These are phyloP conservation scores for Tenrec ecaudatus DNA, from an alignment of 2,113 vertebrate species.

Conservation along the genomic window DNA sequence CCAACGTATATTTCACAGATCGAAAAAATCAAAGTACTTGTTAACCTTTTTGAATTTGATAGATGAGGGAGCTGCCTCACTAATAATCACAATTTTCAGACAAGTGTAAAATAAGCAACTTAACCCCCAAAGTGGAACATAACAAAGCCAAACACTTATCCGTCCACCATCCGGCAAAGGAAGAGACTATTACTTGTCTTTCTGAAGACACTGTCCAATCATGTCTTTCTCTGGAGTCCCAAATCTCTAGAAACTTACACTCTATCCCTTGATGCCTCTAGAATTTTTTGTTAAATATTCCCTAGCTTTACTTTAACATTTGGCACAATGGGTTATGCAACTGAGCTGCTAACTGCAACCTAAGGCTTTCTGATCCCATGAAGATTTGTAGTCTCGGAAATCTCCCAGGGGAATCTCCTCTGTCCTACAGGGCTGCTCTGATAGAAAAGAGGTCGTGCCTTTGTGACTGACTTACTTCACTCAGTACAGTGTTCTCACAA, in stretches of 20 bases:
- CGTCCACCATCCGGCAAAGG: neutral
- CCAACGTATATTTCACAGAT: conserved; percentile 20
- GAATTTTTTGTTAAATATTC: conserved; percentile 32
- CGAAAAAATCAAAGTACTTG: conserved; percentile 60
- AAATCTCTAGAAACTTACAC: no score
- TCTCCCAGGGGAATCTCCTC: neutral
- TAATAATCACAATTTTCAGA: conserved; percentile 42
- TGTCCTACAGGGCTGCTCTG: neutral
- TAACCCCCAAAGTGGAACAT: no score
- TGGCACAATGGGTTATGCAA: no score
- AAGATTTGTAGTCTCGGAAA: no score
- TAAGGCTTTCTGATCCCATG: no score
- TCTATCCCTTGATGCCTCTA: neutral
- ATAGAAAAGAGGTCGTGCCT: neutral
- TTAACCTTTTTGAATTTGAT: neutral
- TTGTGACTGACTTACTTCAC: neutral
- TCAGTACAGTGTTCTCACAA: neutral
- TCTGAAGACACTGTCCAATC: neutral
- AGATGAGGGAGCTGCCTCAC: neutral
- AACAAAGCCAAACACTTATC: neutral
- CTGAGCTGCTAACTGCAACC: no score
- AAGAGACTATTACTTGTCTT: neutral
- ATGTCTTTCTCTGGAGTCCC: neutral
- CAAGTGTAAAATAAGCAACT: neutral
- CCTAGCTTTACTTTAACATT: neutral